A percentile compares a stretch with the other conserved stretches of the same genome.
phyloP scores from a whole-genome alignment of 2,888 invertebrate genomes.

The Mythimna pallens region DNA sequence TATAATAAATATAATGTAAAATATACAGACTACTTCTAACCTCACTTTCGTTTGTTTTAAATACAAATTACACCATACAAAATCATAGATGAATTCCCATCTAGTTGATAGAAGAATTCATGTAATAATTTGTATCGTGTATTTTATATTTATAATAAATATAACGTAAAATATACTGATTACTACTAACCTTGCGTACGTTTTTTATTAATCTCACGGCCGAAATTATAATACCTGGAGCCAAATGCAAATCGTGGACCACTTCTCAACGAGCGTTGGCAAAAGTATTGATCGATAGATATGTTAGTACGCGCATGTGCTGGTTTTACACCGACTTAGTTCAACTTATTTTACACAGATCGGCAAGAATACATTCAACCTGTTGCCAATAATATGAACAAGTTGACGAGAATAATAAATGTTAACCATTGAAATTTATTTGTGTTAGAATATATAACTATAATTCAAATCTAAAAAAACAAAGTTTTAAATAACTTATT shows the following conservation, averaged over 20 bases:
- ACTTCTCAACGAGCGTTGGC: neutral
- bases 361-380: neutral
- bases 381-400: too few species aligned
- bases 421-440: neutral
- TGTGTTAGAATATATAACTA: neutral
- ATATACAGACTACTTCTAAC: neutral
- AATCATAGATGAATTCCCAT: too few species aligned
- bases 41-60: neutral
- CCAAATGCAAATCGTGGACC: neutral
- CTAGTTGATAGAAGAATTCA: neutral
- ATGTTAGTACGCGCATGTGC: constrained; percentile 23
- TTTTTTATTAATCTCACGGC: neutral
- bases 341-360: neutral
- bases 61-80: too few species aligned
- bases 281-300: constrained; percentile 1
- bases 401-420: neutral
- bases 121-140: neutral
- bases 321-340: neutral
- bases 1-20: neutral
- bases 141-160: neutral
- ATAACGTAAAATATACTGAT: neutral
- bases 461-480: neutral
- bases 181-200: constrained; percentile 12
- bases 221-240: neutral
- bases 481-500: too few species aligned